Conservation (phyloP, 2,113 vertebrate genomes). For the Eupsittula cactorum region DNA sequence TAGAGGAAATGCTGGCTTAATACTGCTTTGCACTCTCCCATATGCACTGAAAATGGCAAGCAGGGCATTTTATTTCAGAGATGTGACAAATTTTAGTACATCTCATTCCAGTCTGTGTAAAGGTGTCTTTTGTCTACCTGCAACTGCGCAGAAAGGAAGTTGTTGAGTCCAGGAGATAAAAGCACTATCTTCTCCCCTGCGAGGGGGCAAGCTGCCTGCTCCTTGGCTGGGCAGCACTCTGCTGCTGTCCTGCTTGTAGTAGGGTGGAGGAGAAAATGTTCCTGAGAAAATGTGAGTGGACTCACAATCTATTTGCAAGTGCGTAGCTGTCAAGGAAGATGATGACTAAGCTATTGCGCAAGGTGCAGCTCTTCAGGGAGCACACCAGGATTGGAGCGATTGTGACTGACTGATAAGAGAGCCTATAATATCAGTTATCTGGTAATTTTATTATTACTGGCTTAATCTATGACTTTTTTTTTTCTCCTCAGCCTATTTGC, state of each 20-base stretch:
- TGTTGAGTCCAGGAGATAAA: constrained; percentile 36
- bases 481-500: neutral
- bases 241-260: neutral
- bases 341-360: constrained; percentile 60
- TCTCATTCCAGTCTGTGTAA: neutral
- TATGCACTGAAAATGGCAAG: neutral
- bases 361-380: neutral
- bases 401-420: neutral
- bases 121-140: constrained; percentile 24
- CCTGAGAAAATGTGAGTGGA: constrained; percentile 19
- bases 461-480: neutral
- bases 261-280: neutral
- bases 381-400: neutral
- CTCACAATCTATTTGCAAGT: neutral
- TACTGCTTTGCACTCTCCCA: neutral
- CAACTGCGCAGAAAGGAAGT: constrained; percentile 23
- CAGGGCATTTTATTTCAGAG: neutral
- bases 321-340: constrained; percentile 31
- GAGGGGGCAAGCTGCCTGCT: neutral
- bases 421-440: neutral
- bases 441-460: neutral
- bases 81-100: neutral
- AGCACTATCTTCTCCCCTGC: neutral
- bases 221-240: rapidly evolving
- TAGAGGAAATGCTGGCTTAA: neutral